Evolutionary conservation across 2,888 invertebrate species (phyloP).

Genomic region (Sinohyriopsis cumingii): DNA sequence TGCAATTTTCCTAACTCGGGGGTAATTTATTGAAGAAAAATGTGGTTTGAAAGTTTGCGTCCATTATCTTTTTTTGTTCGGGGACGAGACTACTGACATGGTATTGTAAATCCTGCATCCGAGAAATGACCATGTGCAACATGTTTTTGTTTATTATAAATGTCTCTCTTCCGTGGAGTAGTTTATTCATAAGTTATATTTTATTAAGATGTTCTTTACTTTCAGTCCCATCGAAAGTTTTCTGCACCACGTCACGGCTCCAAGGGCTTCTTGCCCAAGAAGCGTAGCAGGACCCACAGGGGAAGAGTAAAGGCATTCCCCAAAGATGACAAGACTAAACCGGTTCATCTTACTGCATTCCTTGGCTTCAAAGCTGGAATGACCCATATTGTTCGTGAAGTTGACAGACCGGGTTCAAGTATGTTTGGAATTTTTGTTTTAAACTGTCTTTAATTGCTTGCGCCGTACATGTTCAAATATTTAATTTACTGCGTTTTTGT

Average conservation of each 20-base stretch:
- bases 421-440: conserved; percentile 74
- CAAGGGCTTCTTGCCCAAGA: conserved; percentile 99
- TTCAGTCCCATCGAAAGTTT: conserved; percentile 99
- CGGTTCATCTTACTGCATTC: conserved; percentile 97
- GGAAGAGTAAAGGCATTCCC: conserved; percentile 99
- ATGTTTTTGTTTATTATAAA: too few species aligned
- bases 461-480: too few species aligned
- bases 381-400: conserved; percentile 99
- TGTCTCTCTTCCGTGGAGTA: too few species aligned
- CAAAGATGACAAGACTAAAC: conserved; percentile 95
- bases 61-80: too few species aligned
- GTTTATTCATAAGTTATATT: too few species aligned
- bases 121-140: too few species aligned
- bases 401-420: conserved; percentile 99
- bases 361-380: conserved; percentile 99
- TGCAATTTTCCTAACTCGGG: too few species aligned
- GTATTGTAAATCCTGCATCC: too few species aligned
- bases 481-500: too few species aligned
- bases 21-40: too few species aligned
- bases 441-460: not conserved
- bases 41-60: too few species aligned
- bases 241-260: conserved; percentile 99
- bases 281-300: conserved; percentile 94
- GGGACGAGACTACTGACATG: too few species aligned
- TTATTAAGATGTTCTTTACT: conserved; percentile 12